These are phyloP conservation scores for Hylomyscus alleni DNA, from an alignment of 2,797 vertebrate genomes.

Conservation along the genomic window DNA sequence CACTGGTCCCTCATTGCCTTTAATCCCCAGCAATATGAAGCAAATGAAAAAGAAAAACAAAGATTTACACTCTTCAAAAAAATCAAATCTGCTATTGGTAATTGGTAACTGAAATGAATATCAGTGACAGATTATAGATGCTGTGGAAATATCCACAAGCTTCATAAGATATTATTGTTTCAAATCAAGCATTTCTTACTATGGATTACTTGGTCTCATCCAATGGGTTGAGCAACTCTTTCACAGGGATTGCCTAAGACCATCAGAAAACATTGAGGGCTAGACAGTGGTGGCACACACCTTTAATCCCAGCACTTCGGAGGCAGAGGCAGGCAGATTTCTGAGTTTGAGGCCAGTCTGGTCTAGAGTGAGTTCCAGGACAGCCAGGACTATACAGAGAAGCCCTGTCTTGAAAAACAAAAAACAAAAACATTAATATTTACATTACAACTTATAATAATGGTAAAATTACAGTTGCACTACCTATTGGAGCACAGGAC, in stretches of 20 bases:
- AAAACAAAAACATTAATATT: neutral
- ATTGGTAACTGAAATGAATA: neutral
- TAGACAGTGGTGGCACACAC: too few species aligned
- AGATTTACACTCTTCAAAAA: neutral
- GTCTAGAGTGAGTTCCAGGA: too few species aligned
- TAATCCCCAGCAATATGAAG: neutral
- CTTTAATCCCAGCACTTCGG: too few species aligned
- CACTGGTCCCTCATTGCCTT: neutral
- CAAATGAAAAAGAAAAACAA: neutral
- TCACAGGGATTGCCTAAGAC: neutral
- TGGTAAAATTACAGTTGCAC: neutral
- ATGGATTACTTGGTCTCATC: neutral
- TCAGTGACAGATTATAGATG: neutral
- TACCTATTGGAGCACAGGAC: neutral
- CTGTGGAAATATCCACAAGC: neutral
- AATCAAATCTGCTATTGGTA: neutral
- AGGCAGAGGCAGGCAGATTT: too few species aligned
- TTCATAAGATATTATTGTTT: slow-evolving; percentile 46
- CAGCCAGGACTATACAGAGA: too few species aligned
- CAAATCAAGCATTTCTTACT: neutral
- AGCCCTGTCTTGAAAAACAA: too few species aligned
- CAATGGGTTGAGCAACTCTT: neutral
- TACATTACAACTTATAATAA: neutral
- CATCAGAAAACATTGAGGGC: neutral
- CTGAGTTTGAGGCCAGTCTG: too few species aligned